Evolutionary conservation across 2,113 vertebrate genomes (phyloP), one percentile per base, ranked within the genome.

Genomic region (Sprattus sprattus): DNA sequence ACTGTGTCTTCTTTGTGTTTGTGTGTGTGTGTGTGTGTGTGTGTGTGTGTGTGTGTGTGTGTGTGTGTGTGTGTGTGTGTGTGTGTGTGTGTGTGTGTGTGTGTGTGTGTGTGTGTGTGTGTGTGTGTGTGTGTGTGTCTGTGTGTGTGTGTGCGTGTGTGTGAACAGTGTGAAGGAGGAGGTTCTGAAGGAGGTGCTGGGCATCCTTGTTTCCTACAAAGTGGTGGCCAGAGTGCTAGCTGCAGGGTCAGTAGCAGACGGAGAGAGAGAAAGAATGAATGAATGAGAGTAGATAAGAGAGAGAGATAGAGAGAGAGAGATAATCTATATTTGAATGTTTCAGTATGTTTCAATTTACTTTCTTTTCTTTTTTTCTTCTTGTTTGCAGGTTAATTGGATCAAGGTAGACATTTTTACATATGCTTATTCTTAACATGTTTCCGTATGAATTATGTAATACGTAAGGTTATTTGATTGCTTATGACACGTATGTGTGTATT

Each of bases 161-260:
- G 49, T 81, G 15, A 86, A 8, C 92, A 99, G 98, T 57, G 92
- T 99, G 54, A 99, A 97, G 92, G 95, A 97, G 18, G 97, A 97
- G 71, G 95, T 96, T 52, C 92, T 98, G 90, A 96, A 95, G 91
- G 96, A 97, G 0, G 93, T 99, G 50, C 92, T 97, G 93, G 98
- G 98, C 11, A 99, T 99, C 86, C 91, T 99, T 88, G 96, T 99
- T 84, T 96, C 96, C 67, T 99, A 99, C 90, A 96, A 94, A 89
- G 89, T 98, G 88, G 96, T 97, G 84, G 93, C 98, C 90, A 97
- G 94, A 91, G 96, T 98, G 90, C 96, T 93, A 0, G 95, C 97
- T 28, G 94, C 96, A 0, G 97, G 97, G 97, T 99, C 91, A 97
- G 96, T 95, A 75, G 71, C 2, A 39, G 16, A 39, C 18, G 32